Evolutionary conservation across 2,113 vertebrate species (phyloP), one percentile per base, ranked within the genome.

Genomic region (Argyrosomus japonicus): DNA sequence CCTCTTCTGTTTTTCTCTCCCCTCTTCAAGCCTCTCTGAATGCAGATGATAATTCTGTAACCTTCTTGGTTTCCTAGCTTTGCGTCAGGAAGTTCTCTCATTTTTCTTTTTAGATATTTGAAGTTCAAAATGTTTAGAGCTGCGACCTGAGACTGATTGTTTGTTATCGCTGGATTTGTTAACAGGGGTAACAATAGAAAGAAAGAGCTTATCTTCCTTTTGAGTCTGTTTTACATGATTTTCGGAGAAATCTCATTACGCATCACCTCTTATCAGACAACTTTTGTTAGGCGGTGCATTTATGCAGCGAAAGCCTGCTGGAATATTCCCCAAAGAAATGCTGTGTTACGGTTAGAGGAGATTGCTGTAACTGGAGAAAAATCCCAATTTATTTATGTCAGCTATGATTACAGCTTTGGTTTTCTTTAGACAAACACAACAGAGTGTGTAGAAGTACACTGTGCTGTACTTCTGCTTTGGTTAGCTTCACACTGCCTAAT

Each of bases 241-340:
- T 71, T 72, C 53, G 25, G 19, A 84, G 40, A 61, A 79, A 81
- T 75, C 75, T 80, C 32, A 73, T 71, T 67, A 69, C 61, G 54
- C 61, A 64, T 71, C 74, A 48, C 57, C 25, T 70, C 43, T 75
- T 64, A 75, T 77, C 68, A 56, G 27, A 64, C 36, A 63, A 32
- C 48, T 71, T 25, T 21, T 75, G 11, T 60, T 6, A 50, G 68
- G 62, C 3, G 2, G 48, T 53, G n/a, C 19, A 36, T 29, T 70
- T 18, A 15, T 5, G 5, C 47, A 54, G 51, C 5, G 64, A 70
- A 17, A 56, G n/a, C 36, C 15, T 36, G 43, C 50, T 25, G 32
- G 19, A 67, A 64, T 43, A 43, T 23, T 74, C 63, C 69, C 50
- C 4, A 17, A 10, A 45, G 58, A 51, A 45, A 56, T 32, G n/a